Base-by-base conservation (phyloP, 1,140 invertebrate species). In the Luehdorfia chinensis region DNA sequence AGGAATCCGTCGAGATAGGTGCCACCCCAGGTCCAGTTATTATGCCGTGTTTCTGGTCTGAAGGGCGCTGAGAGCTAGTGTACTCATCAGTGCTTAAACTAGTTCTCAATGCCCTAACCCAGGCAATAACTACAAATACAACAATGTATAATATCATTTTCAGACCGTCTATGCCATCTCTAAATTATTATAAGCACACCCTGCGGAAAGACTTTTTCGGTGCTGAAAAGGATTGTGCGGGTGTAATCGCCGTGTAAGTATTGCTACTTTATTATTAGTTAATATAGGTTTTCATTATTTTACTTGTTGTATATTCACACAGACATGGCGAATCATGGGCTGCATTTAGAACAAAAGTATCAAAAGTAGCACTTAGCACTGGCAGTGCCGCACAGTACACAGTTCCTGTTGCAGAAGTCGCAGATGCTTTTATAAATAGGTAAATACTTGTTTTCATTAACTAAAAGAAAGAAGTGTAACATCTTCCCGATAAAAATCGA, bases 241-340 rank as follows among this genome's bases (percentile, higher is more conserved):
- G 94, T 13, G 91, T 94, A 25, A 94, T 95, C 68, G 93, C 93
- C 33, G 92, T 94, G 94, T 94, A 88, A 92, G 92, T 89, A 45
- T 31, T 30, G 1, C n/a, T 33, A 6, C 19, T 21, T 21, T 21
- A 21, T 21, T 21, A 21, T 21, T 6, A 21, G 2, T 21, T 21
- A 21, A 21, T 3, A 21, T 3, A 3, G 19, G 6, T 21, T 21
- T 6, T 2, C 19, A 21, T 18, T 27, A 37, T 7, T 23, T 36
- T 36, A 47, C 1, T 31, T 28, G 5, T 31, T 11, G 16, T 46
- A 7, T 39, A 25, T 44, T 28, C 30, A 44, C 53, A 0, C 81
- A 96, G 94, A 1, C 94, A 95, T 62, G 94, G 94, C 11, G 92
- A 94, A 60, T 91, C 92, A 37, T 96, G 95, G 95, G 91, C 93